Evolutionary conservation across 1,140 invertebrate genomes (phyloP), one percentile per base, ranked within the genome.

Genomic region (Caenorhabditis elegans): DNA sequence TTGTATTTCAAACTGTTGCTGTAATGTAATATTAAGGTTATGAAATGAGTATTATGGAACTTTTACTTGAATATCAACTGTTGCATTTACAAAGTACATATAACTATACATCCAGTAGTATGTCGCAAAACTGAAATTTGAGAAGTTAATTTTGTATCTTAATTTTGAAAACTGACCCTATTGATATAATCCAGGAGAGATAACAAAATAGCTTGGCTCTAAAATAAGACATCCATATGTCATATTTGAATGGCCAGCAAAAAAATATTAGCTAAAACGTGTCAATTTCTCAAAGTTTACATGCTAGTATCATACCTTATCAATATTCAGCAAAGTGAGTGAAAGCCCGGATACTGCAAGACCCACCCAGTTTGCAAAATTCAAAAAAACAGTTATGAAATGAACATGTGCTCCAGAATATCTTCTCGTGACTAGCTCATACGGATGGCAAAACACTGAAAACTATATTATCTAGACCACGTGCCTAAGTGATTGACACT

Each of bases 391-490:
- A 36, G 86, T 82, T 78, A 89, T 86, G 3, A 88, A 78, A 43
- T 88, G 82, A 49, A 88, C 76, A 39, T 89, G 87, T 39, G n/a
- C 48, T 80, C 78, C 15, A 88, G 82, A 76, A 90, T 88, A 43
- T 84, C 82, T 75, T 90, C 87, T 78, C 87, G 89, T 5, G 11
- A 89, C 39, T 48, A 89, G 83, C 60, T 89, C 88, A 79, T 89
- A 90, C 11, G 88, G 88, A 70, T 88, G 88, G 55, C 87, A 90
- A 77, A 89, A 89, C 1, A 90, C 88, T 88, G 78, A 70, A 85
- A 82, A 22, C 28, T 17, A 19, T 2, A 70, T 39, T 3, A 65
- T 17, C n/a, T 8, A 6, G 3, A 51, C 17, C 19, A 19, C 15
- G 24, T 47, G 31, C n/a, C 17, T 15, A n/a, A 60, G 24, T 13